Base-by-base conservation (phyloP, 2,888 invertebrate species). In the Luperina testacea region DNA sequence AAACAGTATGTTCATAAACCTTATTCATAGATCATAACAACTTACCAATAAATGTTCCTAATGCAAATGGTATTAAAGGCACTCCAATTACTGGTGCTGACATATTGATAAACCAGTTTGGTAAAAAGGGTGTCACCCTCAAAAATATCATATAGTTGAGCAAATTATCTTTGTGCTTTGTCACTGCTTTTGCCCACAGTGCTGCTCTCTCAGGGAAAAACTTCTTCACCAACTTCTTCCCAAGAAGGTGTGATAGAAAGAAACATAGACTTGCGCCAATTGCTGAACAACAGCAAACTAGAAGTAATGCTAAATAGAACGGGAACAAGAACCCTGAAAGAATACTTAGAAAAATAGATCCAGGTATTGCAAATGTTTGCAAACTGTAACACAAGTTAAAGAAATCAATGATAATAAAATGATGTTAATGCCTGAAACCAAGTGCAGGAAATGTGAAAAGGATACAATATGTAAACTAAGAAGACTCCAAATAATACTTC, bases 281-380 rank as follows among this genome's bases (percentile, higher is more conserved):
- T 32, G 99, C 99, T 84, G 99, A 99, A 95, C 99, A 99, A 85
- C 98, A 98, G 92, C 99, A 99, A 1, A 99, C 99, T 83, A 99
- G 96, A 77, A 98, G 92, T 89, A 99, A 95, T 11, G 99, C 99
- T 87, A 99, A 94, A 70, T 98, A 98, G 95, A 99, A 99, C 81
- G 99, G 98, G 94, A 99, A 99, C 64, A 99, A 97, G 94, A 99
- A 99, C 84, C 99, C 99, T 83, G 99, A 99, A 75, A 99, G 97
- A 90, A 99, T 99, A 85, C 99, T 99, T 76, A 99, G 97, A 94
- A 99, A 99, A 92, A 99, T 98, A 27, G 99, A 99, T 86, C 99
- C 99, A 84, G 99, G 99, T 97, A 99, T 99, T 91, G 99, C 99
- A 97, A 99, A 99, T 83, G 99, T 99, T 97, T 99, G 99, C 92